Evolutionary conservation across 2,797 vertebrate species (phyloP).

Genomic region (Knipowitschia caucasica): DNA sequence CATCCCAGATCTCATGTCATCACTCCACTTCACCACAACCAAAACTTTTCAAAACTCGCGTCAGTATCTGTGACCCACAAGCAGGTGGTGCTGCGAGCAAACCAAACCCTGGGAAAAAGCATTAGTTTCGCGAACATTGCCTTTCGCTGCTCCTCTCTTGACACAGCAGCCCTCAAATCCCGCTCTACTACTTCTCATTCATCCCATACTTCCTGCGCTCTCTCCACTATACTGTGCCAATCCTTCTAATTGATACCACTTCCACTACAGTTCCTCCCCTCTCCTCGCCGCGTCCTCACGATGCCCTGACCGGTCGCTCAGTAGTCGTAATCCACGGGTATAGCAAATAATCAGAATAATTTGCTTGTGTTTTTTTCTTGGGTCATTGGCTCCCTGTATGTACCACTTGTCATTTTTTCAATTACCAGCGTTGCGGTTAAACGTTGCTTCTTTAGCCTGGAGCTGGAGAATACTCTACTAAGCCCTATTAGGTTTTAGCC

Average conservation of each 20-base stretch:
- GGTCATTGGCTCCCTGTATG: conserved; percentile 56
- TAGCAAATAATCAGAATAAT: conserved; percentile 79
- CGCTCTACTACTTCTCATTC: conserved; percentile 25
- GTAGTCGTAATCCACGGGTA: conserved; percentile 64
- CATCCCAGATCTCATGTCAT: too few species aligned
- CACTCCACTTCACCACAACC: neutral
- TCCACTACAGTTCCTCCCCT: conserved; percentile 43
- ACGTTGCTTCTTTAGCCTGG: conserved; percentile 78
- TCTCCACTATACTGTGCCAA: conserved; percentile 34
- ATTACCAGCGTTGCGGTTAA: conserved; percentile 79
- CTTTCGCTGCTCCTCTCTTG: conserved; percentile 22
- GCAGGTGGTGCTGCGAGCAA: conserved; percentile 86
- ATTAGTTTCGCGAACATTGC: neutral
- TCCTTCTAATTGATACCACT: conserved; percentile 66
- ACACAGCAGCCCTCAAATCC: conserved; percentile 16
- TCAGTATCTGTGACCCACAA: conserved; percentile 77
- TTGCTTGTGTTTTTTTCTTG: conserved; percentile 51
- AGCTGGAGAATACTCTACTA: conserved; percentile 69
- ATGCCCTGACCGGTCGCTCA: conserved; percentile 50
- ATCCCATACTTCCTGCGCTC: conserved; percentile 31
- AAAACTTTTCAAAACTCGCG: conserved; percentile 38
- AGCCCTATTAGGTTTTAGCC: conserved; percentile 77
- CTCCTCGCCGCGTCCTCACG: conserved; percentile 41
- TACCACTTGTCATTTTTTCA: conserved; percentile 81
- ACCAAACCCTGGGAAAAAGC: conserved; percentile 60